A percentile compares a stretch with the other conserved stretches of the same genome.
These are phyloP conservation scores for Platorchestia sp. DNA, from an alignment of 1,140 invertebrate genomes.

Conservation along the genomic window DNA sequence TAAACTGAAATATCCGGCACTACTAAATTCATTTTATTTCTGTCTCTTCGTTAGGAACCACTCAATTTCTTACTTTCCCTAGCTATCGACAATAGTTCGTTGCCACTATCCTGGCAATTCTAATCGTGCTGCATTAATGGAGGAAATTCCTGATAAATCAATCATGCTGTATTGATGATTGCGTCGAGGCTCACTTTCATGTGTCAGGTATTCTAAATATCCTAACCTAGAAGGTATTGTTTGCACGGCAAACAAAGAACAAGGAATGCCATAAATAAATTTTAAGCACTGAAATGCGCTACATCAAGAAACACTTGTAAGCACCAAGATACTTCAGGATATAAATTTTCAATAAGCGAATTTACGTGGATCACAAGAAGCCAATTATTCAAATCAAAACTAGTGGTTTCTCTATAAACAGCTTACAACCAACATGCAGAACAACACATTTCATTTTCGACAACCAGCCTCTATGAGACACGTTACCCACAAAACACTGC, in stretches of 20 bases:
- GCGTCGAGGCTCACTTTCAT: background rate
- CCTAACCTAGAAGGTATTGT: background rate
- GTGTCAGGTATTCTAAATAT: background rate
- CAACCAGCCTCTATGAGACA: background rate
- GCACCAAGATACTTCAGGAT: background rate
- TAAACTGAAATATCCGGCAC: background rate
- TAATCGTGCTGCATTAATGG: background rate
- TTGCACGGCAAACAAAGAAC: background rate
- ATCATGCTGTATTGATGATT: background rate
- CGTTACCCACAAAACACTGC: background rate
- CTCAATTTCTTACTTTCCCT: background rate
- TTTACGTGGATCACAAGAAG: background rate
- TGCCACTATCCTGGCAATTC: background rate
- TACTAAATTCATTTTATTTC: background rate
- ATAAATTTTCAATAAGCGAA: background rate
- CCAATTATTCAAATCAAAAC: background rate
- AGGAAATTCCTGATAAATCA: background rate
- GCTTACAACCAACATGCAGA: background rate
- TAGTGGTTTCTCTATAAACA: background rate
- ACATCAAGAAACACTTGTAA: background rate
- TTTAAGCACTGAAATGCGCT: background rate
- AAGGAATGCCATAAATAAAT: background rate
- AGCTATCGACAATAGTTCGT: background rate
- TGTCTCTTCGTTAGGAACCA: background rate
- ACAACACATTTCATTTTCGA: background rate